These are phyloP conservation scores for Aplodontia rufa DNA, from an alignment of 2,113 vertebrate species.

Conservation along the genomic window DNA sequence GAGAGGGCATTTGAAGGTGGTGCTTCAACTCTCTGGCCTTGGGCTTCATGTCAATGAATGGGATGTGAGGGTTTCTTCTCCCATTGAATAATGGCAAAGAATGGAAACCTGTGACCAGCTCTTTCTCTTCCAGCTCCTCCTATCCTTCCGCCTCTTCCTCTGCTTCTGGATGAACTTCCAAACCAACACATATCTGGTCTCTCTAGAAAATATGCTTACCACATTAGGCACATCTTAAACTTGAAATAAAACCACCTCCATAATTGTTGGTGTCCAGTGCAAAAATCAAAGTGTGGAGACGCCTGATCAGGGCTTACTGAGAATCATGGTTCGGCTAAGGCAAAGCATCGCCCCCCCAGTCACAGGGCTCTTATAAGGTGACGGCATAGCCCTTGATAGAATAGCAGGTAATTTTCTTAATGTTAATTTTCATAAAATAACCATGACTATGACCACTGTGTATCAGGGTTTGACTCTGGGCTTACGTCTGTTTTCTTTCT, in stretches of 20 bases:
- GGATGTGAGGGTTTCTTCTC: no score
- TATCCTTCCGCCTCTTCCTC: not conserved
- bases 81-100: not conserved
- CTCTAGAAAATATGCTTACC: not conserved
- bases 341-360: not conserved
- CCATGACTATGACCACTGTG: not conserved
- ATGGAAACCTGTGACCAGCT: accelerated
- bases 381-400: no score
- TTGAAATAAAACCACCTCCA: not conserved
- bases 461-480: not conserved
- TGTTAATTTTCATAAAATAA: not conserved
- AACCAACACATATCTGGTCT: not conserved
- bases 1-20: no score
- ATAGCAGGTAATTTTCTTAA: not conserved
- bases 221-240: not conserved
- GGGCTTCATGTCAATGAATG: not conserved
- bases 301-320: not conserved
- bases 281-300: not conserved
- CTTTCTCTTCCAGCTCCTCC: not conserved
- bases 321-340: not conserved
- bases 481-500: not conserved
- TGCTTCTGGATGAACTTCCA: not conserved
- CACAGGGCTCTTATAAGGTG: accelerated
- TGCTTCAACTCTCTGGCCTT: not conserved
- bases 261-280: accelerated